Evolutionary conservation across 2,797 vertebrate genomes (phyloP).

Genomic region (Pelochelys cantorii): DNA sequence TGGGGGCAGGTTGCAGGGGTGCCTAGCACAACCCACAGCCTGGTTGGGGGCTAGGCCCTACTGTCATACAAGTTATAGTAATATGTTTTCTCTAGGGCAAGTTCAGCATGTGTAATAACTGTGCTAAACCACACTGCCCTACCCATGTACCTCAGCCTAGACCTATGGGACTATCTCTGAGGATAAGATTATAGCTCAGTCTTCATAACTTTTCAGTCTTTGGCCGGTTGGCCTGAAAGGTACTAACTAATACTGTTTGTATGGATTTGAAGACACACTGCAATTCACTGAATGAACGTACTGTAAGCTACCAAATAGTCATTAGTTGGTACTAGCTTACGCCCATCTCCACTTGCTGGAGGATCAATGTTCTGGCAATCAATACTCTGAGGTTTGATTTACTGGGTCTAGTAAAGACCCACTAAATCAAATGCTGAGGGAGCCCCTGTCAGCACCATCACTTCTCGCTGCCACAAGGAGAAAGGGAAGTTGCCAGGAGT

Average conservation of each 20-base stretch:
- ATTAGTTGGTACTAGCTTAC: neutral
- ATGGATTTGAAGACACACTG: neutral
- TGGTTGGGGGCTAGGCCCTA: neutral
- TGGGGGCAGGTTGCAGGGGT: neutral
- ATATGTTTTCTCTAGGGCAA: neutral
- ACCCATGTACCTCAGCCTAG: neutral
- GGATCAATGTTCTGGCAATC: no score
- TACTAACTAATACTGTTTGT: neutral
- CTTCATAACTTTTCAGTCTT: neutral
- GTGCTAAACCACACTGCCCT: neutral
- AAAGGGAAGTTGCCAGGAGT: no score
- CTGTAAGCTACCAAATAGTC: constrained; percentile 13
- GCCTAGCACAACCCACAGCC: neutral
- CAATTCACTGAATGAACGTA: rapidly evolving
- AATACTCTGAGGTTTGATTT: no score
- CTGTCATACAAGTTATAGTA: neutral
- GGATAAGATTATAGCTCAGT: neutral
- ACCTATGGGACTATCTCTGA: neutral
- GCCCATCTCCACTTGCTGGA: no score
- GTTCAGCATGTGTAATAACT: neutral
- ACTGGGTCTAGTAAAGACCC: no score
- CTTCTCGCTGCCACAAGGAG: no score
- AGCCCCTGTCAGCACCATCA: no score
- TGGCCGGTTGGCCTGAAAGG: neutral
- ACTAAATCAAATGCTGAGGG: no score